These are phyloP conservation scores for Andrena bucephala DNA, from an alignment of 2,888 invertebrate species.

Conservation along the genomic window DNA sequence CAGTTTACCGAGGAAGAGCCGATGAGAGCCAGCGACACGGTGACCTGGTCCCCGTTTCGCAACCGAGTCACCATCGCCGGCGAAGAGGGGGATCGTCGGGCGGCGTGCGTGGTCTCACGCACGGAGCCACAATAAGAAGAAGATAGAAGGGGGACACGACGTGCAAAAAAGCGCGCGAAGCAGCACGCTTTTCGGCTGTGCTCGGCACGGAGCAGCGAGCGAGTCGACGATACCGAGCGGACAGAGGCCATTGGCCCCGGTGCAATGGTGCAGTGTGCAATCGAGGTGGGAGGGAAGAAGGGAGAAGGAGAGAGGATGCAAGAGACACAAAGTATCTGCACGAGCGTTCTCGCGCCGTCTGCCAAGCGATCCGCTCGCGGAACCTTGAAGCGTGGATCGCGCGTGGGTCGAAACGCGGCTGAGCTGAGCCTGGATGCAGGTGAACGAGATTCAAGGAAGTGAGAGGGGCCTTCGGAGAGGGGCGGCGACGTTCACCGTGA, in stretches of 20 bases:
- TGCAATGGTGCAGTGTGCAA: conserved; percentile 80
- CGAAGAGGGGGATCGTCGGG: not conserved
- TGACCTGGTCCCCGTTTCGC: conserved; percentile 52
- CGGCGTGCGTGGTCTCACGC: conserved; percentile 4
- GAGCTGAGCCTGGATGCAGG: conserved; percentile 26
- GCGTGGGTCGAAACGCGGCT: conserved; percentile 69
- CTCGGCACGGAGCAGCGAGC: conserved; percentile 42
- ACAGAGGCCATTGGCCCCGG: conserved; percentile 77
- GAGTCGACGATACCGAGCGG: conserved; percentile 65
- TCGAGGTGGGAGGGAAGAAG: conserved; percentile 44
- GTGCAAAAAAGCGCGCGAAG: conserved; percentile 37
- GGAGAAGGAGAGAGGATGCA: conserved; percentile 9
- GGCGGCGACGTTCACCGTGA: not conserved
- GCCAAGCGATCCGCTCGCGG: conserved; percentile 51
- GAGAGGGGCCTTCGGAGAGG: not conserved
- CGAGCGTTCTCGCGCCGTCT: conserved; percentile 33
- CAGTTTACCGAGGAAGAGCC: not conserved
- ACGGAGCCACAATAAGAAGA: not conserved
- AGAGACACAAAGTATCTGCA: conserved; percentile 17
- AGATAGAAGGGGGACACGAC: not conserved
- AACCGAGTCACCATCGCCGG: not conserved
- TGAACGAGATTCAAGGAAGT: not conserved
- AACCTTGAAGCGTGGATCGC: conserved; percentile 73
- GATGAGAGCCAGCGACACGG: conserved; percentile 47
- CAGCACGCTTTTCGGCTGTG: conserved; percentile 32